Evolutionary conservation across 2,888 invertebrate genomes (phyloP).

Genomic region (Campopleginae sp.): DNA sequence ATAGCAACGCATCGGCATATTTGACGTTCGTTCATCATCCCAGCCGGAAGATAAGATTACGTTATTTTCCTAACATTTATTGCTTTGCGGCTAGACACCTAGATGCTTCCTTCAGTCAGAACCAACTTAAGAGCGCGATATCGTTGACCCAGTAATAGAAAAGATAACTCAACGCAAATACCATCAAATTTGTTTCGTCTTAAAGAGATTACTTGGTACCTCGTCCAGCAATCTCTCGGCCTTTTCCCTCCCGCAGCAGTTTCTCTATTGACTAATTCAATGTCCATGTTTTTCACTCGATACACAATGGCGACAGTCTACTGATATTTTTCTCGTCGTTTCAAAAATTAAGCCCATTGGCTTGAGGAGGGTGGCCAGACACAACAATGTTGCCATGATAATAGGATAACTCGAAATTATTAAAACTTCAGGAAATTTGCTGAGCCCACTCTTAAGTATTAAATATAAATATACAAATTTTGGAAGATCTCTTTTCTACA

Average conservation of each 20-base stretch:
- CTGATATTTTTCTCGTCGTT: background rate
- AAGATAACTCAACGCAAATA: slow-evolving; percentile 48
- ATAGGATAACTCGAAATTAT: too few species aligned
- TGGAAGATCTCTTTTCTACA: too few species aligned
- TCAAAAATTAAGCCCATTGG: too few species aligned
- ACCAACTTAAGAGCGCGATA: slow-evolving; percentile 18
- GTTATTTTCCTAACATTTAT: slow-evolving; percentile 64
- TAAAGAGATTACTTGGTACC: background rate
- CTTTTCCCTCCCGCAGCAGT: background rate
- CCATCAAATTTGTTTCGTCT: slow-evolving; percentile 1
- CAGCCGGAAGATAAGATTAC: slow-evolving; percentile 59
- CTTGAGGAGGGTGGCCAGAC: too few species aligned
- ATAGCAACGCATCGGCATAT: slow-evolving; percentile 37
- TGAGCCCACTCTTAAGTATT: too few species aligned
- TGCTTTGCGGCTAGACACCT: slow-evolving; percentile 26
- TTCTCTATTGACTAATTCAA: background rate
- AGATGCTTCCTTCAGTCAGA: slow-evolving; percentile 6
- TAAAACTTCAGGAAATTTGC: too few species aligned
- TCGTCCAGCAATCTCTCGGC: background rate
- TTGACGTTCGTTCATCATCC: slow-evolving; percentile 36
- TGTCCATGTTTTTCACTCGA: slow-evolving; percentile 1
- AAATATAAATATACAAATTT: too few species aligned
- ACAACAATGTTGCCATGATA: too few species aligned
- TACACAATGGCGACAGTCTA: background rate
- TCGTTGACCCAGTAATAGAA: slow-evolving; percentile 53